These are phyloP conservation scores for Cydia fagiglandana DNA, from an alignment of 1,140 invertebrate species.

Conservation along the genomic window DNA sequence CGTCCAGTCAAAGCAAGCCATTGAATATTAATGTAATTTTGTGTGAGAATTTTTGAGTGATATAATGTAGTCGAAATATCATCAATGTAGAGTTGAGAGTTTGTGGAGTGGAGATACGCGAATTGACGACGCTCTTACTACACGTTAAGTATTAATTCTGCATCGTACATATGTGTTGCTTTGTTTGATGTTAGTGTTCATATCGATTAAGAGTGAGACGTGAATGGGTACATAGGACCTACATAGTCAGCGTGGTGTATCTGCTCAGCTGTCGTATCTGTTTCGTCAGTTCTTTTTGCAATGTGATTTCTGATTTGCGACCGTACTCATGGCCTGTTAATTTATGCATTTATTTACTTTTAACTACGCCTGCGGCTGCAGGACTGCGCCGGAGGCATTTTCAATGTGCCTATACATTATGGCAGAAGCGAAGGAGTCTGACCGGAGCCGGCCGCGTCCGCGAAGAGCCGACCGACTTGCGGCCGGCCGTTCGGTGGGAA, in stretches of 20 bases:
- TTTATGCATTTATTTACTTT: too few relatives aligned
- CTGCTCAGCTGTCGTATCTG: conserved; percentile 56
- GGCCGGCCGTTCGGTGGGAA: too few relatives aligned
- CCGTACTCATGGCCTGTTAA: not conserved
- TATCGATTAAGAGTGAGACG: conserved; percentile 42
- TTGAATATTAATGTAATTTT: conserved; percentile 72
- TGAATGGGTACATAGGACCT: conserved; percentile 53
- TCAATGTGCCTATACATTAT: too few relatives aligned
- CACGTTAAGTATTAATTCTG: not conserved
- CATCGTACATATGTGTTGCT: not conserved
- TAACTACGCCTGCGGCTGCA: too few relatives aligned
- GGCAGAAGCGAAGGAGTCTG: too few relatives aligned
- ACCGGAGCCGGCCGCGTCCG: too few relatives aligned
- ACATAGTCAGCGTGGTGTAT: conserved; percentile 65
- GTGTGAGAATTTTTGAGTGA: conserved; percentile 45
- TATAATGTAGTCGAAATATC: not conserved
- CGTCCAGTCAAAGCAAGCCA: conserved; percentile 56
- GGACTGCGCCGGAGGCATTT: too few relatives aligned
- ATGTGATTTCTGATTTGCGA: conserved; percentile 35
- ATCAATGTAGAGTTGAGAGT: not conserved
- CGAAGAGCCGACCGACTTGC: too few relatives aligned
- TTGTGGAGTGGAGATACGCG: not conserved
- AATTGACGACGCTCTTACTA: not conserved
- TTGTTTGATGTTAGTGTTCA: conserved; percentile 3
- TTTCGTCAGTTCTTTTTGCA: conserved; percentile 56